Evolutionary conservation across 92 coral and sea anemone genomes (phyloP), one percentile per base, ranked within the genome.

Genomic region (Epizoanthus illoricatus): DNA sequence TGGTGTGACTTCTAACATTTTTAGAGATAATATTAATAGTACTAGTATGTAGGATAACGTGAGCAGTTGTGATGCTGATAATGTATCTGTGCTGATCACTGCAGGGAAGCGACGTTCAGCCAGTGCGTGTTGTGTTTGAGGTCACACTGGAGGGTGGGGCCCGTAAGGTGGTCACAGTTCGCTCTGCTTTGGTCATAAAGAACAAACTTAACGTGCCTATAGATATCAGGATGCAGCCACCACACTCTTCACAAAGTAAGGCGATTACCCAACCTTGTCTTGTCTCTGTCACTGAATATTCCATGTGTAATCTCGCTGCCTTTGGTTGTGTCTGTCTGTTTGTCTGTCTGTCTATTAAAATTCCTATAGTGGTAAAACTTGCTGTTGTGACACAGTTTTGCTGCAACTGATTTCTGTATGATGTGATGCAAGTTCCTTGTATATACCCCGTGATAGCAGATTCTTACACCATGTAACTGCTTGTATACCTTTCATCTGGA

Each of bases 91-190:
- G 15, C 76, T 11, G 13, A 4, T 56, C 21, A 16, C 76, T 28
- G 61, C 61, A 97, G 99, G 93, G 85, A 5, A 79, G 85, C 45
- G 94, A 92, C 57, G 76, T 90, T 54, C 94, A 92, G 68, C 89
- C 98, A 15, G 94, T 89, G 20, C 96, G 99, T 56, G 94, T 97
- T 41, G 99, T 97, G 75, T 97, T 97, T 80, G 94, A 97, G 47
- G 92, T 97, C 15, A 97, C 93, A 20, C 81, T 97, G 73, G 97
- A 93, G 79, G 97, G 94, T 12, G 92, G 99, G 18, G 98, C 98
- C 4, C 97, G 95, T n/a, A 97, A 97, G 67, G 98, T 97, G 10
- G 99, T 97, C 76, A 93, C 97, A 24, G 90, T 97, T 56, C 90
- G 93, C 47, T 97, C 99, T 47, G 96, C 99, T 13, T 89, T 97